A percentile compares a stretch with the other conserved stretches of the same genome.
phyloP scores from a whole-genome alignment of 2,888 invertebrate genomes.

The Cyclophora albipunctata region DNA sequence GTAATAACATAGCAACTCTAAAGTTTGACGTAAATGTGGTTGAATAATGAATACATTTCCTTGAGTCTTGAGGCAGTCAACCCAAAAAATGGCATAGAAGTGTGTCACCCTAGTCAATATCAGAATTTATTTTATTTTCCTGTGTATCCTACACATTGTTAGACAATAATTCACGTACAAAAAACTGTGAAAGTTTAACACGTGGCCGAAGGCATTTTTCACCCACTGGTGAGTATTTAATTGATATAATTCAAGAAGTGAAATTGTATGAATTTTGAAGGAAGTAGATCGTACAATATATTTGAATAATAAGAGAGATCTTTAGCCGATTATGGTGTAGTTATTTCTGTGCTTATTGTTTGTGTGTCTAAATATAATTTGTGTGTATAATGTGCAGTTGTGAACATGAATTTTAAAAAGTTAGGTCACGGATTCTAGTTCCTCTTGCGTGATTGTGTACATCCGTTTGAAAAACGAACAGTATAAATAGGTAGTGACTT shows the following conservation, averaged over 20 bases:
- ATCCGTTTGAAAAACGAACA: neutral
- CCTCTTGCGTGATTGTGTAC: slow-evolving; percentile 2
- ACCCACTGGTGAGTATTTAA: slow-evolving; percentile 12
- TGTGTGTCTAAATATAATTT: slow-evolving; percentile 20
- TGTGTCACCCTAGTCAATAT: slow-evolving; percentile 35
- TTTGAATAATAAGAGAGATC: slow-evolving; percentile 42
- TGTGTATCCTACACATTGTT: slow-evolving; percentile 3
- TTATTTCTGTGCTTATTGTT: slow-evolving; percentile 23
- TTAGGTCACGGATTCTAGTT: slow-evolving; percentile 7
- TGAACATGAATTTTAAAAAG: slow-evolving; percentile 2
- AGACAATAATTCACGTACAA: slow-evolving; percentile 1
- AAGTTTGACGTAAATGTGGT: neutral
- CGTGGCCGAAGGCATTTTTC: neutral
- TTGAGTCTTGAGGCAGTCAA: slow-evolving; percentile 19
- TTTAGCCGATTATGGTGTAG: slow-evolving; percentile 22
- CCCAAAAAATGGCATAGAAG: slow-evolving; percentile 52
- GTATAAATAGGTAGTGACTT: neutral
- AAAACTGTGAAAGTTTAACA: slow-evolving; percentile 1
- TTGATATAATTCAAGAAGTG: slow-evolving; percentile 6
- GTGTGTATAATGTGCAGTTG: slow-evolving; percentile 14
- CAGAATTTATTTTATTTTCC: slow-evolving; percentile 24
- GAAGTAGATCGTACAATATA: slow-evolving; percentile 21
- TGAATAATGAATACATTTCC: neutral
- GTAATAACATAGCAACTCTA: neutral
- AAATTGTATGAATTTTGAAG: slow-evolving; percentile 9